These are phyloP conservation scores for Arvicanthis niloticus DNA, from an alignment of 2,113 vertebrate species.

Conservation along the genomic window DNA sequence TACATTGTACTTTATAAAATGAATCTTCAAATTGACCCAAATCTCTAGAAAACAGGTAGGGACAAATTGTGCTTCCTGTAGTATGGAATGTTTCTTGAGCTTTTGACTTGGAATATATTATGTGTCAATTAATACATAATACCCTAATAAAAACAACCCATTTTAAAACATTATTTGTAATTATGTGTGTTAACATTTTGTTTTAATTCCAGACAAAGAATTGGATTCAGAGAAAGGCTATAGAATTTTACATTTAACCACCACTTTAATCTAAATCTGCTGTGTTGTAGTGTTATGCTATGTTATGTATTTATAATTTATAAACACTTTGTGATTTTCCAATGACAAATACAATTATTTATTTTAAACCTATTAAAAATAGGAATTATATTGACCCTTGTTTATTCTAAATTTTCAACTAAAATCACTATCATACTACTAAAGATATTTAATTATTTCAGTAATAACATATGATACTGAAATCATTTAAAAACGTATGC, in stretches of 20 bases:
- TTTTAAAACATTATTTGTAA: background rate
- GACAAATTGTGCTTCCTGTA: background rate
- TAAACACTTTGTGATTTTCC: background rate
- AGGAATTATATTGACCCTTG: background rate
- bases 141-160: background rate
- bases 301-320: background rate
- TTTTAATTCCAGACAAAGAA: background rate
- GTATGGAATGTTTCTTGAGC: background rate
- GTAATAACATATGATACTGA: background rate
- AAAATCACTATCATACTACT: background rate
- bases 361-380: background rate
- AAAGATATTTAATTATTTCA: background rate
- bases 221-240: background rate
- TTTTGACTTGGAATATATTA: background rate
- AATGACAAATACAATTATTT: background rate
- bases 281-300: background rate
- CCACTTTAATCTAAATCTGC: background rate
- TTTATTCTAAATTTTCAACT: conserved; percentile 22
- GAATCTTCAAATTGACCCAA: background rate
- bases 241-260: background rate
- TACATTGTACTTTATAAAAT: background rate
- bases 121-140: background rate
- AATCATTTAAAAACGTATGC: background rate
- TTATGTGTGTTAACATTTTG: background rate
- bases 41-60: background rate